A percentile compares a stretch with the other conserved stretches of the same genome.
These are phyloP conservation scores for Trichogramma evanescens DNA, from an alignment of 2,888 invertebrate genomes.

Conservation along the genomic window DNA sequence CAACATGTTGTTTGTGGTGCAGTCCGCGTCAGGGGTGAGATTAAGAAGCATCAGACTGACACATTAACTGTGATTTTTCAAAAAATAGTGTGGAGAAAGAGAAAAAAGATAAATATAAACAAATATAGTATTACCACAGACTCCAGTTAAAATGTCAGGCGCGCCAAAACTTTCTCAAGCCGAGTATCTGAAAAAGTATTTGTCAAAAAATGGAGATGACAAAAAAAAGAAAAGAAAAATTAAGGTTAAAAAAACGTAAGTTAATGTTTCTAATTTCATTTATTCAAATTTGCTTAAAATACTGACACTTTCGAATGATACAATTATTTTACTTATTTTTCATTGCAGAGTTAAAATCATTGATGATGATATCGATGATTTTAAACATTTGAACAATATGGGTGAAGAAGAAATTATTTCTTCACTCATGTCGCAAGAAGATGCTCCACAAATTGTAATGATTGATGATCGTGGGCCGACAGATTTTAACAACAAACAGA, in stretches of 20 bases:
- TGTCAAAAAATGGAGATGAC: slow-evolving; percentile 57
- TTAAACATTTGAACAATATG: slow-evolving; percentile 55
- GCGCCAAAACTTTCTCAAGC: slow-evolving; percentile 54
- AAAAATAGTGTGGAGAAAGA: too few species aligned
- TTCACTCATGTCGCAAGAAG: slow-evolving; percentile 68
- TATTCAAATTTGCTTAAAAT: background rate
- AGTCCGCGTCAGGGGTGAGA: too few species aligned
- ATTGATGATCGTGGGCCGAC: slow-evolving; percentile 62
- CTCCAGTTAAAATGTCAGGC: too few species aligned
- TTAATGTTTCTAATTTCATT: slow-evolving; percentile 20
- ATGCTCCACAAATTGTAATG: slow-evolving; percentile 83
- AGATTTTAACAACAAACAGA: slow-evolving; percentile 36
- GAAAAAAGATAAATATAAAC: too few species aligned
- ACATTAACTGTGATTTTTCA: too few species aligned
- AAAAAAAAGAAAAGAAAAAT: slow-evolving; percentile 66
- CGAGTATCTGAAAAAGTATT: slow-evolving; percentile 72
- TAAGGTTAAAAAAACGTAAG: slow-evolving; percentile 45
- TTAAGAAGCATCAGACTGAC: too few species aligned
- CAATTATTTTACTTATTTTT: slow-evolving; percentile 39
- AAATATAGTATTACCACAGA: too few species aligned
- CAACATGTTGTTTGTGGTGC: too few species aligned
- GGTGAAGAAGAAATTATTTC: slow-evolving; percentile 61
- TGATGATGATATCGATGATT: slow-evolving; percentile 74
- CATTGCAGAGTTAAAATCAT: slow-evolving; percentile 69
- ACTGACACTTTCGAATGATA: slow-evolving; percentile 20